phyloP scores from a whole-genome alignment of 2,888 invertebrate genomes.

The Drosophila austrosaltans region DNA sequence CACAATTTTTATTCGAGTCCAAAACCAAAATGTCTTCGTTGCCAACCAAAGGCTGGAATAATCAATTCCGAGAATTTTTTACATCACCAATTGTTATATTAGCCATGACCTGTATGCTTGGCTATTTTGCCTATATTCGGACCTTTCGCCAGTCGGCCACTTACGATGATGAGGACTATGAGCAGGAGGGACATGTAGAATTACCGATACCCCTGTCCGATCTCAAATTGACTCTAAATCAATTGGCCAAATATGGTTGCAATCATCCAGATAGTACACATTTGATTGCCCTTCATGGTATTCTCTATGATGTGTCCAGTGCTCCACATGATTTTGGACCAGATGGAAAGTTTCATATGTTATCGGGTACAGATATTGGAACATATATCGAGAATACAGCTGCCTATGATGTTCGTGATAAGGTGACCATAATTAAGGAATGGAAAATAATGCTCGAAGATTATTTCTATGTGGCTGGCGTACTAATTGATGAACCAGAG shows the following conservation, averaged over 20 bases:
- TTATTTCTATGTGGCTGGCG: slow-evolving; percentile 45
- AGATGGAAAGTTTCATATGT: slow-evolving; percentile 8
- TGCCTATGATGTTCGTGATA: neutral
- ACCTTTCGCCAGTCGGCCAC: slow-evolving; percentile 31
- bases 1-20: neutral
- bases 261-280: slow-evolving; percentile 16
- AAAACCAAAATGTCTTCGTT: slow-evolving; percentile 33
- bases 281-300: slow-evolving; percentile 40
- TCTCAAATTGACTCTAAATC: slow-evolving; percentile 18
- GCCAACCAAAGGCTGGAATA: slow-evolving; percentile 25
- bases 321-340: slow-evolving; percentile 54
- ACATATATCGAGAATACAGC: slow-evolving; percentile 23
- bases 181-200: slow-evolving; percentile 15
- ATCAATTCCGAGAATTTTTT: slow-evolving; percentile 36
- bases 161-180: slow-evolving; percentile 61
- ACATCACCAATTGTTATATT: slow-evolving; percentile 45
- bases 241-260: slow-evolving; percentile 33
- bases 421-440: neutral
- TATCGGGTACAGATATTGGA: slow-evolving; percentile 51
- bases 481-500: neutral
- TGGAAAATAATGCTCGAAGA: slow-evolving; percentile 49
- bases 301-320: slow-evolving; percentile 56
- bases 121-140: slow-evolving; percentile 33
- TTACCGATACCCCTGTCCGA: slow-evolving; percentile 31
- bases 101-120: slow-evolving; percentile 28